phyloP scores from a whole-genome alignment of 2,888 invertebrate genomes.

The Polydrusus pterygomalis region DNA sequence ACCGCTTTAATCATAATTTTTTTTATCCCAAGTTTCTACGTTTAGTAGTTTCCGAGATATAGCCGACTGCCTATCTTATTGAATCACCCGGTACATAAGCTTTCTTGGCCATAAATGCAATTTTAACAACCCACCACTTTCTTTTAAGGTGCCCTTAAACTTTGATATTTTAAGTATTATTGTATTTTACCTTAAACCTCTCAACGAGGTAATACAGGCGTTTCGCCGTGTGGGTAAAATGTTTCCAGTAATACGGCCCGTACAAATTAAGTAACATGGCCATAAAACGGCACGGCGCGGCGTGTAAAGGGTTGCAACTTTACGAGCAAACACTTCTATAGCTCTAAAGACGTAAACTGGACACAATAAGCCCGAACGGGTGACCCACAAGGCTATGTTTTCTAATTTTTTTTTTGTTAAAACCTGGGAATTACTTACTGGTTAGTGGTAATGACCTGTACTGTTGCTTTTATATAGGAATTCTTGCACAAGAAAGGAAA shows the following conservation, averaged over 20 bases:
- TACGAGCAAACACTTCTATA: not conserved
- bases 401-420: not conserved
- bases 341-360: not conserved
- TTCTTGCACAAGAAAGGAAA: no score
- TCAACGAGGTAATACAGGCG: not conserved
- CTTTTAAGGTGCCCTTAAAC: no score
- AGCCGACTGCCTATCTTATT: no score
- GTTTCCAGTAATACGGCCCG: not conserved
- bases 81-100: no score
- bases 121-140: no score
- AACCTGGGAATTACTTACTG: not conserved
- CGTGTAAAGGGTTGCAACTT: not conserved
- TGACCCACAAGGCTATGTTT: not conserved
- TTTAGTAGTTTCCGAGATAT: no score
- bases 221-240: not conserved
- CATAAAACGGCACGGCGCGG: constrained; percentile 9
- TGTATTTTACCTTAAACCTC: not conserved
- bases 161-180: not conserved
- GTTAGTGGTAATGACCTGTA: not conserved
- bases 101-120: no score
- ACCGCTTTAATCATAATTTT: no score
- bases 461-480: not conserved
- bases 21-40: no score
- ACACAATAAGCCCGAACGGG: not conserved
- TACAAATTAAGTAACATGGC: not conserved